phyloP scores from a whole-genome alignment of 2,113 vertebrate species.

The Passer montanus region DNA sequence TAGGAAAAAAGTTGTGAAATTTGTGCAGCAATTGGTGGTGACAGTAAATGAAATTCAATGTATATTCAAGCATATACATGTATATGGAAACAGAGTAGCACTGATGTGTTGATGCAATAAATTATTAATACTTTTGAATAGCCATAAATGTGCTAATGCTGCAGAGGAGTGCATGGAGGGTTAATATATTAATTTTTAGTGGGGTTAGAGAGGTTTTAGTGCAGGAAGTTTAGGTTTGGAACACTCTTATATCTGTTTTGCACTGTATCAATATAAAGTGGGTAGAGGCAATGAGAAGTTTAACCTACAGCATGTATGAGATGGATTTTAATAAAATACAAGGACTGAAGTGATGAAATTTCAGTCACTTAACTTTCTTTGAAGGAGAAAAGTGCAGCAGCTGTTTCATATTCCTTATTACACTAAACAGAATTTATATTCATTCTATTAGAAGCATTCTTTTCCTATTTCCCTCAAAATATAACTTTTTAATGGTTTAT shows the following conservation, averaged over 20 bases:
- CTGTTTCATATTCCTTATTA: background rate
- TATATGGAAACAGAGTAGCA: background rate
- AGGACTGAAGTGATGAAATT: background rate
- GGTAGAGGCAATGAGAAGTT: fast-evolving
- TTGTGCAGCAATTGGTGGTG: background rate
- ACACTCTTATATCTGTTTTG: background rate
- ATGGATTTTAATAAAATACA: background rate
- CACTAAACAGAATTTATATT: background rate
- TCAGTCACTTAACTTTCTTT: background rate
- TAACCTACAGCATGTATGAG: background rate
- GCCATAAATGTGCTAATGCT: background rate
- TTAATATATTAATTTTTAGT: background rate
- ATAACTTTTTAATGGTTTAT: background rate
- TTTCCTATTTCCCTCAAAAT: background rate
- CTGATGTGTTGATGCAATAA: background rate
- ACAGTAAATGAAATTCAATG: background rate
- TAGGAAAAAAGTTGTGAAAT: background rate
- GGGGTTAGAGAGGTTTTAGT: background rate
- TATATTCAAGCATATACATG: no score
- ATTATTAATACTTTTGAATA: background rate
- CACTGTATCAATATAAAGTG: no score
- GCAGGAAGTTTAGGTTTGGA: background rate
- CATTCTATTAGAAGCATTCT: background rate
- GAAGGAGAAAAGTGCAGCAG: background rate
- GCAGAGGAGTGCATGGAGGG: background rate